These are phyloP conservation scores for Petroica traversi DNA, from an alignment of 2,113 vertebrate species.

Conservation along the genomic window DNA sequence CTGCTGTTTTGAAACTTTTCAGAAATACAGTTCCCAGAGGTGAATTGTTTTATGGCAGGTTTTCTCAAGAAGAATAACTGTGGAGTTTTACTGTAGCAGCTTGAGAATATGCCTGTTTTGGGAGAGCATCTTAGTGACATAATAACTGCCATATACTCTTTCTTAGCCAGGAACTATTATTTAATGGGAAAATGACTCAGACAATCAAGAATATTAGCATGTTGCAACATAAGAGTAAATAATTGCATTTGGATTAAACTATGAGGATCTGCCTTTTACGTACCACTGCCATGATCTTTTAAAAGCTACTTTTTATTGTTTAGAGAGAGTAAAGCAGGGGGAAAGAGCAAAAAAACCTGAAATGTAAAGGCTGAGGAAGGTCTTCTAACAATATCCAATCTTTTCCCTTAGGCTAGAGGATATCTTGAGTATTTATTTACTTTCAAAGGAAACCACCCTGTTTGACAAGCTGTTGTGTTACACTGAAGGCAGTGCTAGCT, in stretches of 20 bases:
- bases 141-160: background rate
- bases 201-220: background rate
- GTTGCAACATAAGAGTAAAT: background rate
- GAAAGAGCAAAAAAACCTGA: background rate
- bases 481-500: constrained; percentile 44
- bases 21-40: background rate
- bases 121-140: background rate
- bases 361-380: background rate
- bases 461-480: constrained; percentile 68
- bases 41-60: background rate
- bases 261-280: background rate
- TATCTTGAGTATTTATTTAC: constrained; percentile 52
- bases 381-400: background rate
- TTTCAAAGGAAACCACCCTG: constrained; percentile 48
- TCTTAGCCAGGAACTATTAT: background rate
- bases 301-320: background rate
- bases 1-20: background rate
- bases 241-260: background rate
- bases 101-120: background rate
- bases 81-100: background rate
- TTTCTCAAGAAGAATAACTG: background rate
- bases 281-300: background rate
- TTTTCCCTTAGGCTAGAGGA: constrained; percentile 33
- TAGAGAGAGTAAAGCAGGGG: background rate
- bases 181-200: background rate